These are phyloP conservation scores for Yponomeuta malinellus DNA, from an alignment of 2,888 invertebrate species.

Conservation along the genomic window DNA sequence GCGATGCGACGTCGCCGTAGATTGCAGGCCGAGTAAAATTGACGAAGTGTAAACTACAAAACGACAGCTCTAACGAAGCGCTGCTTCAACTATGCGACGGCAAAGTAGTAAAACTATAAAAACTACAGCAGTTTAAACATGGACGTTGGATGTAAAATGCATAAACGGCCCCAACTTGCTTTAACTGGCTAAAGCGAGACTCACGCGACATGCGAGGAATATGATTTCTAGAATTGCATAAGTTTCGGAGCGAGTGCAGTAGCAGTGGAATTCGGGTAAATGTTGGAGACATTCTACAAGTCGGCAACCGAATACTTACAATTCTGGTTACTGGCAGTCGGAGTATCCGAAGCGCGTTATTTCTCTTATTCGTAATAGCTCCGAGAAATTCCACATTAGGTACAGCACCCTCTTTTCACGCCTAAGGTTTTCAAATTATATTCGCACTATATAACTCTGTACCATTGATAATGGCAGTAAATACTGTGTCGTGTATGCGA, in stretches of 20 bases:
- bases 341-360: slow-evolving; percentile 10
- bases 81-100: not conserved
- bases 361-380: slow-evolving; percentile 12
- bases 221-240: slow-evolving; percentile 11
- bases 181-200: not conserved
- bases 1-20: slow-evolving; percentile 31
- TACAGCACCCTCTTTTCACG: not conserved
- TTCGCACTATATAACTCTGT: not conserved
- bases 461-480: not conserved
- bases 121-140: not conserved
- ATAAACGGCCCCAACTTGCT: not conserved
- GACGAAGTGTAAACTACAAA: slow-evolving; percentile 33
- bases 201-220: not conserved
- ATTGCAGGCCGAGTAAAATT: slow-evolving; percentile 18
- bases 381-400: slow-evolving; percentile 6
- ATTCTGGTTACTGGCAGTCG: not conserved
- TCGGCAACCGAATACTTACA: not conserved
- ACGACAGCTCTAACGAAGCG: slow-evolving; percentile 20
- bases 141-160: not conserved
- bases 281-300: slow-evolving; percentile 17
- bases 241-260: slow-evolving; percentile 18
- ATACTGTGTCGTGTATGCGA: not conserved
- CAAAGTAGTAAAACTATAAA: not conserved
- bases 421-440: not conserved
- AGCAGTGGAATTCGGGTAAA: slow-evolving; percentile 29